Evolutionary conservation across 2,797 vertebrate genomes (phyloP).

Genomic region (Centropyge bicolor): DNA sequence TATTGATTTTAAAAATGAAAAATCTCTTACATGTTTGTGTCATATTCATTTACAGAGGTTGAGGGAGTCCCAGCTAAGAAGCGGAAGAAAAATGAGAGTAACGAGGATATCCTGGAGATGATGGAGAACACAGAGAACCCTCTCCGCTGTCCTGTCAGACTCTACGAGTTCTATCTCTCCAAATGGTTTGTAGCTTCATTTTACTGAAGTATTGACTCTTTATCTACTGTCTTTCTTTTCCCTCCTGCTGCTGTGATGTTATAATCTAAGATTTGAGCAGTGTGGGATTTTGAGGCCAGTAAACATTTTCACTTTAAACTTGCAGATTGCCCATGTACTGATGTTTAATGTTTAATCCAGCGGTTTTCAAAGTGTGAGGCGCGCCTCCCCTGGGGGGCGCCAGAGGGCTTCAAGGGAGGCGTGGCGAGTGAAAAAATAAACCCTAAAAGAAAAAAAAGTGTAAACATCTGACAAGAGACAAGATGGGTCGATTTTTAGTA

Average conservation of each 20-base stretch:
- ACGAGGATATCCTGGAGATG: constrained; percentile 90
- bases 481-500: too few species aligned
- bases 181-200: constrained; percentile 84
- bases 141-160: constrained; percentile 93
- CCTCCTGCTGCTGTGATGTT: neutral
- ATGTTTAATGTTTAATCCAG: neutral
- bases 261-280: neutral
- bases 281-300: neutral
- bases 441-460: too few species aligned
- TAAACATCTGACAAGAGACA: too few species aligned
- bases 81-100: constrained; percentile 84
- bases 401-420: too few species aligned
- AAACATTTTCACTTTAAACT: too few species aligned
- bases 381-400: too few species aligned
- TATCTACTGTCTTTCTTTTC: neutral
- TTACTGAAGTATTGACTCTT: neutral
- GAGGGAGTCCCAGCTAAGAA: constrained; percentile 85
- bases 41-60: constrained; percentile 49
- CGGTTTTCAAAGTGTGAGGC: too few species aligned
- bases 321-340: neutral
- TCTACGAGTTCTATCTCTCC: constrained; percentile 96
- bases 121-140: constrained; percentile 92
- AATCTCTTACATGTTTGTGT: neutral
- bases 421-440: too few species aligned
- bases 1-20: neutral